Evolutionary conservation across 2,888 invertebrate genomes (phyloP), one percentile per base, ranked within the genome.

Genomic region (Dynastes hyllus): DNA sequence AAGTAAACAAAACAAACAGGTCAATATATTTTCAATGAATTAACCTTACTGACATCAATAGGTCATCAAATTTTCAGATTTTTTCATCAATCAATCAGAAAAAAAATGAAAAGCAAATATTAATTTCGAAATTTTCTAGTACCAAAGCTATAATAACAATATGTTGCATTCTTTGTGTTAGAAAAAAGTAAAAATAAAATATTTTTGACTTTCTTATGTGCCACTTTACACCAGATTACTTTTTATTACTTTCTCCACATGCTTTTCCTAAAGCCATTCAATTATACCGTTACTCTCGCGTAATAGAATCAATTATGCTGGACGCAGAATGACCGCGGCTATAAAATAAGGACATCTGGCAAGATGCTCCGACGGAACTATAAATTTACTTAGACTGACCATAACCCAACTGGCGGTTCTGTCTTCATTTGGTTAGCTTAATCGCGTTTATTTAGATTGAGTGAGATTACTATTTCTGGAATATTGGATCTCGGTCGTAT

Each of bases 401-500:
- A 82, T 79, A 78, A 77, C 71, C 80, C 81, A 80, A 81, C 80
- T 81, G 81, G 80, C 79, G 80, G 78, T 78, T 80, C 79, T 83
- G 80, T 84, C 81, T 81, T 83, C 82, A 67, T 81, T 78, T 78
- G 83, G 83, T 81, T 81, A 82, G 81, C 81, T 83, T 83, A 82
- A 82, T 82, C 78, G 79, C 79, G 78, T 80, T 79, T 82, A 80
- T 82, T 84, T 81, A 80, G 79, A 83, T 82, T 83, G 79, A 78
- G 70, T 76, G 80, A 78, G 65, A 80, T 78, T 73, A 73, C 63
- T 66, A 67, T 71, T 66, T 69, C 73, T 73, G 40, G 53, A 32
- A 78, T 78, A 78, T 78, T 78, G 78, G 32, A 55, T 45, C 50
- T 53, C 51, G 79, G 79, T 71, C 63, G 45, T 40, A 79, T 79